phyloP scores from a whole-genome alignment of 2,888 invertebrate genomes.

The Callinectes sapidus region DNA sequence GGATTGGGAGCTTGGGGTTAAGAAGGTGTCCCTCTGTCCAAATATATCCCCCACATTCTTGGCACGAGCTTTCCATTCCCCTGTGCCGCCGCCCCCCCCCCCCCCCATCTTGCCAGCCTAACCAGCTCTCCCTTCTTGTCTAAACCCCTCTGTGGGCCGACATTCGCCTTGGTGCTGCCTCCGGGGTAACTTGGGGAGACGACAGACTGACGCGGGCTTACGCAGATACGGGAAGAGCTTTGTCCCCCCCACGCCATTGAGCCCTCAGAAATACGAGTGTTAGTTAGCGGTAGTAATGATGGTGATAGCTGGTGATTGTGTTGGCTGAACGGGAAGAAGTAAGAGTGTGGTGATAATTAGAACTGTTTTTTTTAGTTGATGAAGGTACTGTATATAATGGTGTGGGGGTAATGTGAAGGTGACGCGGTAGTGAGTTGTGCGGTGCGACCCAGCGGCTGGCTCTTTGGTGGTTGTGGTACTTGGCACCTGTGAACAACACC shows the following conservation, averaged over 20 bases:
- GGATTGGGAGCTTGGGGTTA: neutral
- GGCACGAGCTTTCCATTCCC: neutral
- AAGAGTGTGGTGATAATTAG: neutral
- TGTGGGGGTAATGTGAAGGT: neutral
- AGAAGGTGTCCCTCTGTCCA: neutral
- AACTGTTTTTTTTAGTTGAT: neutral
- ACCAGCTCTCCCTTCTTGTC: neutral
- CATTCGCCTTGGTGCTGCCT: constrained; percentile 21
- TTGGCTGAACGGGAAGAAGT: neutral
- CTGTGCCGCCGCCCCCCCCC: neutral
- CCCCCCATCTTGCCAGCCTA: no score
- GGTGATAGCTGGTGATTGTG: neutral
- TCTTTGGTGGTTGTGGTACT: neutral
- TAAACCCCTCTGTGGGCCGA: neutral
- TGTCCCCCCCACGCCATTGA: neutral
- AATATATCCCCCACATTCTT: constrained; percentile 30
- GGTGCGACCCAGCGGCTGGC: neutral
- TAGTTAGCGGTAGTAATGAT: neutral
- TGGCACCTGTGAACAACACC: neutral
- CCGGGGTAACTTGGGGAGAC: neutral
- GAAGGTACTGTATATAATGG: neutral
- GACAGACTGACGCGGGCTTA: neutral
- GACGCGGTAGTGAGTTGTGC: neutral
- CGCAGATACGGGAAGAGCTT: neutral
- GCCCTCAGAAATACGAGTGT: neutral